Percentiles rank a stretch among this genome's conserved stretches.
phyloP scores from a whole-genome alignment of 2,113 vertebrate species.

The Stigmatopora nigra region DNA sequence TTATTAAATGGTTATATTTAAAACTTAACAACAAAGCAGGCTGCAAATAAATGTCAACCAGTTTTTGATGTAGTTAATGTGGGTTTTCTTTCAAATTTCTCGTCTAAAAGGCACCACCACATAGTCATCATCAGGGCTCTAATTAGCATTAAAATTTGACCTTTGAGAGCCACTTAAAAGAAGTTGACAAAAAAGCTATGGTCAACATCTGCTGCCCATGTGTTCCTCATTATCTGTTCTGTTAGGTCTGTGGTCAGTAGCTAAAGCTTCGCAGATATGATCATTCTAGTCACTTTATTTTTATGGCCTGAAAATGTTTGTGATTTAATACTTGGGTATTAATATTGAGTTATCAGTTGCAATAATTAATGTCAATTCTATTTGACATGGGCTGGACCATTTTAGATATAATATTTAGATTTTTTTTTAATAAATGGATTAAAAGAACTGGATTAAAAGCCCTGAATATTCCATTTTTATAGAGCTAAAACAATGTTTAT shows the following conservation, averaged over 20 bases:
- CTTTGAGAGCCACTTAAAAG: background rate
- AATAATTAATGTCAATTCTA: no score
- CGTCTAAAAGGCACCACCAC: conserved; percentile 36
- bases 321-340: background rate
- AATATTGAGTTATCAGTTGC: no score
- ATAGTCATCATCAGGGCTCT: conserved; percentile 23
- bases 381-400: no score
- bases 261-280: conserved; percentile 2
- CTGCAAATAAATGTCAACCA: conserved; percentile 11
- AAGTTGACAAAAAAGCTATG: conserved; percentile 6
- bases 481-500: no score
- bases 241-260: conserved; percentile 4
- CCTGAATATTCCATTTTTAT: no score
- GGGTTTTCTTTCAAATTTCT: conserved; percentile 21
- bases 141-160: conserved; percentile 30
- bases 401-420: no score
- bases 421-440: no score
- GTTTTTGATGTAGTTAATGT: conserved; percentile 18
- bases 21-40: background rate
- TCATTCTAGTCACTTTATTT: background rate
- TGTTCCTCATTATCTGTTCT: conserved; percentile 15
- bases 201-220: conserved; percentile 47
- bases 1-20: background rate
- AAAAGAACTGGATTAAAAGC: no score
- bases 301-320: background rate